These are phyloP conservation scores for Drosophila borealis DNA, from an alignment of 2,888 invertebrate genomes.

Conservation along the genomic window DNA sequence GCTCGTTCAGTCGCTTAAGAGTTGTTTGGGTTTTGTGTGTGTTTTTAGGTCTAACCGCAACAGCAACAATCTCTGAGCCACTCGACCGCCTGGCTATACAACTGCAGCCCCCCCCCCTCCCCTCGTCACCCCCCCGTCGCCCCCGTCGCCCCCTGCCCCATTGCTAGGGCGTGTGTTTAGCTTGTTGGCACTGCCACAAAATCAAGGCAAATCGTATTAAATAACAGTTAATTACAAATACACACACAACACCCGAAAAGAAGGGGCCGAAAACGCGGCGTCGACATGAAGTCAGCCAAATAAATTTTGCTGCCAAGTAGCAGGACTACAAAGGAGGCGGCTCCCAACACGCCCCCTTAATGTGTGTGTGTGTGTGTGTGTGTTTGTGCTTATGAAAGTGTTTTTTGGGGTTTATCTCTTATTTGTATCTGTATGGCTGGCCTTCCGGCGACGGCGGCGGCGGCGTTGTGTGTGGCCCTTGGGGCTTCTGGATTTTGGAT, in stretches of 20 bases:
- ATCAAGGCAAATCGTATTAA: constrained; percentile 75
- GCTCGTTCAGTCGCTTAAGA: constrained; percentile 6
- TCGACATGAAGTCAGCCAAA: constrained; percentile 56
- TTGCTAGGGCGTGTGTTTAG: constrained; percentile 28
- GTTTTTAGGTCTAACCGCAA: constrained; percentile 39
- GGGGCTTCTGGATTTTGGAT: constrained; percentile 9
- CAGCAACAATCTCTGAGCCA: constrained; percentile 43
- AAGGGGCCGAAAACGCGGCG: constrained; percentile 44
- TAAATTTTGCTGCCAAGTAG: constrained; percentile 46
- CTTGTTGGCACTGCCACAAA: constrained; percentile 52
- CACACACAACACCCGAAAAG: constrained; percentile 37
- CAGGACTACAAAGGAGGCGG: constrained; percentile 2
- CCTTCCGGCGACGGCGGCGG: constrained; percentile 9
- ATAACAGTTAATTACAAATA: constrained; percentile 77
- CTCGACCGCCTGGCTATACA: constrained; percentile 46
- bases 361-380: constrained; percentile 16
- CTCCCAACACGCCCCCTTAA: not conserved
- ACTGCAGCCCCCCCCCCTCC: not conserved
- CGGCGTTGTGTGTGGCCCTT: constrained; percentile 5
- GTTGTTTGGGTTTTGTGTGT: constrained; percentile 40
- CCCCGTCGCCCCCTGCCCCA: not conserved
- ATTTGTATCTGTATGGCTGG: constrained; percentile 46
- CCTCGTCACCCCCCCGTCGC: too few species aligned
- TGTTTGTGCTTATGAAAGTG: constrained; percentile 32
- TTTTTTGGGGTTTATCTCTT: constrained; percentile 48